phyloP scores from a whole-genome alignment of 2,888 invertebrate species.

The Capitulum mitella region DNA sequence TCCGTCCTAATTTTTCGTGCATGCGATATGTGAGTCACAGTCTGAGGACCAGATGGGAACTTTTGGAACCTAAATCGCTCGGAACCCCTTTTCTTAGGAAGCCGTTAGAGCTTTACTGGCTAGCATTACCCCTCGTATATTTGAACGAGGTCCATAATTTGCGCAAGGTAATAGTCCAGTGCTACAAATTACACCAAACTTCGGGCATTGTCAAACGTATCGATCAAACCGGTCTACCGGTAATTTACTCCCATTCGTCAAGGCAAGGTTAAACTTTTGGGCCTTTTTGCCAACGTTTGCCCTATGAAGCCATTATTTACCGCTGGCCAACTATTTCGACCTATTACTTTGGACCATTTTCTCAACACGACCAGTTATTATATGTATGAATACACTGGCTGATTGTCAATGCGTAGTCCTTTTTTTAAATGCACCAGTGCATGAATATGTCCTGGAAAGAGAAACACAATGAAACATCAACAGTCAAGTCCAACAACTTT shows the following conservation, averaged over 20 bases:
- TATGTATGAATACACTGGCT: too few species aligned
- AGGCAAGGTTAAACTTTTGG: not conserved
- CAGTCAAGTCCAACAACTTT: too few species aligned
- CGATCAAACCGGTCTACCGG: not conserved
- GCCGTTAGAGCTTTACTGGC: slow-evolving; percentile 1
- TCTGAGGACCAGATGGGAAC: not conserved
- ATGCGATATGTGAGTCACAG: not conserved
- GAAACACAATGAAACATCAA: too few species aligned
- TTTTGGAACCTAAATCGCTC: not conserved
- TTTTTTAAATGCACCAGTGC: too few species aligned
- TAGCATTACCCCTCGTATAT: not conserved
- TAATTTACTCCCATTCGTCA: slow-evolving; percentile 6
- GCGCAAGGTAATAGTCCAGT: not conserved
- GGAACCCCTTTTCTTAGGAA: not conserved
- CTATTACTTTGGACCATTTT: too few species aligned
- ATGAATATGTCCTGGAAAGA: too few species aligned
- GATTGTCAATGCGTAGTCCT: too few species aligned
- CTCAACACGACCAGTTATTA: too few species aligned
- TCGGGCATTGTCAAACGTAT: not conserved
- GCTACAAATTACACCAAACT: slow-evolving; percentile 16
- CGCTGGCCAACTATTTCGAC: not conserved
- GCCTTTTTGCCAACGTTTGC: not conserved
- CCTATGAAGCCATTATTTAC: slow-evolving; percentile 5
- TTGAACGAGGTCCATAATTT: not conserved
- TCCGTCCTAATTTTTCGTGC: too few species aligned